Evolutionary conservation across 1,140 invertebrate genomes (phyloP), one percentile per base, ranked within the genome.

Genomic region (Achroia grisella): DNA sequence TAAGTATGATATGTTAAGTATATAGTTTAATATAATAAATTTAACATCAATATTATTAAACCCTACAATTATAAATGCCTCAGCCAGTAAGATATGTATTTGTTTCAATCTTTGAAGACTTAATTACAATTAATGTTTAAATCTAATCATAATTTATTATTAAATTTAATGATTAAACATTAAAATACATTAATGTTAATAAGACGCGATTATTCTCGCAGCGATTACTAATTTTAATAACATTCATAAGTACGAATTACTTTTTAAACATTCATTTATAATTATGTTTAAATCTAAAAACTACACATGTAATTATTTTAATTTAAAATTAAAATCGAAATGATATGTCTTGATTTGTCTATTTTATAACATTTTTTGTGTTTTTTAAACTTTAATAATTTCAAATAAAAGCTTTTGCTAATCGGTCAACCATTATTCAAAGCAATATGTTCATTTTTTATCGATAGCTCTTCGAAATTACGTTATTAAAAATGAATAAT

Each of bases 11-110:
- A 67, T 68, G 59, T 64, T 56, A 56, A 56, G 39, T 36, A 47
- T 47, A 43, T 51, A 53, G 51, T 50, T 65, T 56, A 47, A 56
- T 60, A 50, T 41, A 64, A 48, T 60, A 44, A 29, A 35, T 68
- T 65, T 69, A 75, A 72, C 71, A 75, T 60, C 68, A 49, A 77
- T 75, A 65, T 50, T 70, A 54, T 52, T 40, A 52, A 57, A 58
- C 62, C 44, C 48, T 62, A 66, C 17, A 23, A 23, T 23, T 61
- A 55, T 77, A 77, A 78, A 80, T 84, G 76, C 77, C 77, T 70
- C 80, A 81, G 77, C 80, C 80, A 81, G 69, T 56, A 48, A 51
- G 74, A 83, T 83, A 80, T 80, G 73, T 83, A 75, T 76, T 66
- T 58, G 69, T 82, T 74, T 74, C 64, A 65, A 66, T 70, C 55